Evolutionary conservation across 2,797 vertebrate species (phyloP).

Genomic region (Simalia tracyae): DNA sequence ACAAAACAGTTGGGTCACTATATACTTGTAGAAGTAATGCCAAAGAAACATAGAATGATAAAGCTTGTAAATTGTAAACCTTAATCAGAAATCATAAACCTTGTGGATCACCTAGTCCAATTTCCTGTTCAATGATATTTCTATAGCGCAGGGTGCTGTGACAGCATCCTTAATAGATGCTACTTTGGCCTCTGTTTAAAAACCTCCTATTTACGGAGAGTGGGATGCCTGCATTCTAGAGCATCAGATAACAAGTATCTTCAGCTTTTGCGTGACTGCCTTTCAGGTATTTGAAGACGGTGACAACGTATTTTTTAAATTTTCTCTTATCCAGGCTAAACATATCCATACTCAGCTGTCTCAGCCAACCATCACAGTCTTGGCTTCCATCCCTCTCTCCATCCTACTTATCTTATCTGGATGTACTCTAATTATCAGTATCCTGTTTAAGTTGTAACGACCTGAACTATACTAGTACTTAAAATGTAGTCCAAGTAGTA

Average conservation of each 20-base stretch:
- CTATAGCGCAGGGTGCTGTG: neutral
- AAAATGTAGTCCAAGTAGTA: neutral
- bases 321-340: neutral
- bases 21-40: slow-evolving; percentile 12
- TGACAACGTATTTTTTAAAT: neutral
- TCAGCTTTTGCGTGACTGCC: neutral
- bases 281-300: neutral
- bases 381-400: too few species aligned
- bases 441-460: neutral
- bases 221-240: neutral
- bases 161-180: neutral
- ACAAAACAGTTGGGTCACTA: slow-evolving; percentile 48
- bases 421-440: neutral
- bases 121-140: neutral
- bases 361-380: too few species aligned
- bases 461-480: neutral
- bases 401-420: too few species aligned
- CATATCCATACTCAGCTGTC: neutral
- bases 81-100: neutral
- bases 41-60: neutral
- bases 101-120: neutral
- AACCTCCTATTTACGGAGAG: too few species aligned
- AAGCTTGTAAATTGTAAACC: neutral
- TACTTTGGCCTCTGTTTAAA: neutral
- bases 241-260: neutral